phyloP scores from a whole-genome alignment of 2,113 vertebrate genomes.

The Tympanuchus pallidicinctus region DNA sequence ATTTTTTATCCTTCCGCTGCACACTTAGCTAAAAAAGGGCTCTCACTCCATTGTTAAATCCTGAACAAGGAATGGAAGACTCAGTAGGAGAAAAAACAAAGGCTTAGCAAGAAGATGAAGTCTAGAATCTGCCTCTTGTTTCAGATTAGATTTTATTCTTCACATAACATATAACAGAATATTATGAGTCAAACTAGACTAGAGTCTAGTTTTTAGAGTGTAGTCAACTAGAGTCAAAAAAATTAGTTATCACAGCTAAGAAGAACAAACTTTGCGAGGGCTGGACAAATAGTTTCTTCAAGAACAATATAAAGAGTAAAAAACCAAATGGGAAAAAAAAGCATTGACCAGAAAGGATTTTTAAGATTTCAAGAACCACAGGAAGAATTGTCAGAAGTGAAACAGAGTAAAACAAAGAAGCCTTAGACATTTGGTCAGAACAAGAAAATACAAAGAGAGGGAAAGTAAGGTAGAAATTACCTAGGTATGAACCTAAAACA shows the following conservation, averaged over 20 bases:
- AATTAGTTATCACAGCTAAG: not conserved
- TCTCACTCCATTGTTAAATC: not conserved
- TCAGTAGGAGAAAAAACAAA: not conserved
- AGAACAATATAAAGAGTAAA: not conserved
- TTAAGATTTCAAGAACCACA: not conserved
- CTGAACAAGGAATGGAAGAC: not conserved
- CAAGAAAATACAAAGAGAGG: not conserved
- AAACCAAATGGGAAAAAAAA: not conserved
- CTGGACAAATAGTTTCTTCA: not conserved
- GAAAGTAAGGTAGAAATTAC: not conserved
- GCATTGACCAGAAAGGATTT: not conserved
- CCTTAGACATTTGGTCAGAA: not conserved
- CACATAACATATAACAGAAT: not conserved
- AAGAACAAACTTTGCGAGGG: not conserved
- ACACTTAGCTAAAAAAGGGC: not conserved
- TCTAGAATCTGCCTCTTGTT: not conserved
- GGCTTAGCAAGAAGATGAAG: not conserved
- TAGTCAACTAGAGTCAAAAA: not conserved
- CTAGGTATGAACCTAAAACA: not conserved
- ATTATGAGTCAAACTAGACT: not conserved
- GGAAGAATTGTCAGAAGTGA: not conserved
- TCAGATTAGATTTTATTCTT: not conserved
- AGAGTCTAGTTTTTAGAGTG: too few relatives aligned
- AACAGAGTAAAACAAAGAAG: not conserved
- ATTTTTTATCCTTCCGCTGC: not conserved